Evolutionary conservation across 2,797 vertebrate species (phyloP).

Genomic region (Typhlichthys eigenmanni): DNA sequence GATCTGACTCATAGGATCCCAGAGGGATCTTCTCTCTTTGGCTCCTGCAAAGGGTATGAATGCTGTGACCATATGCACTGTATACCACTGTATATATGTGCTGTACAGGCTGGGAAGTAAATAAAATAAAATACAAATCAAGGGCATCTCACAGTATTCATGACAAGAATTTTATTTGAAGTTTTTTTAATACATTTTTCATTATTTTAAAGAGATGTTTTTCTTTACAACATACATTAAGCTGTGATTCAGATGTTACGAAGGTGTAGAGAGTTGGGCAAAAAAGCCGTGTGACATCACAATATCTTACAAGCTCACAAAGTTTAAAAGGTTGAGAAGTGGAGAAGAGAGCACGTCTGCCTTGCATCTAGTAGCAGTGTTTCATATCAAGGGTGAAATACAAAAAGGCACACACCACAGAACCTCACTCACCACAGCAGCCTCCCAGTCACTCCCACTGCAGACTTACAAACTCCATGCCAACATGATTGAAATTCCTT

Average conservation of each 20-base stretch:
- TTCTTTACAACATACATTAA: slow-evolving; percentile 95
- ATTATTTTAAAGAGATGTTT: slow-evolving; percentile 86
- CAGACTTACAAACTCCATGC: slow-evolving; percentile 33
- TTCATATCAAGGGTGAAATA: slow-evolving; percentile 86
- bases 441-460: slow-evolving; percentile 61
- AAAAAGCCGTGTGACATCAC: slow-evolving; percentile 89
- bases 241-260: slow-evolving; percentile 94
- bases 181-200: slow-evolving; percentile 78
- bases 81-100: too few species aligned
- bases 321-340: slow-evolving; percentile 71
- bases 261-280: slow-evolving; percentile 86
- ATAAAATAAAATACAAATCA: slow-evolving; percentile 55
- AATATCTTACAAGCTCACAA: slow-evolving; percentile 96
- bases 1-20: slow-evolving; percentile 32
- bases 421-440: slow-evolving; percentile 75
- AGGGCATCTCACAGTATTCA: slow-evolving; percentile 57
- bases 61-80: too few species aligned
- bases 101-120: slow-evolving; percentile 8
- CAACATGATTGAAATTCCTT: slow-evolving; percentile 28
- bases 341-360: slow-evolving; percentile 64
- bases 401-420: slow-evolving; percentile 93
- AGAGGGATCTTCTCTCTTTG: slow-evolving; percentile 5
- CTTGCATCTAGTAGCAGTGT: slow-evolving; percentile 84
- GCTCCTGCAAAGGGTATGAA: not conserved
- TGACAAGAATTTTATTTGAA: slow-evolving; percentile 78